These are phyloP conservation scores for Cephus cinctus DNA, from an alignment of 1,140 invertebrate genomes.

Conservation along the genomic window DNA sequence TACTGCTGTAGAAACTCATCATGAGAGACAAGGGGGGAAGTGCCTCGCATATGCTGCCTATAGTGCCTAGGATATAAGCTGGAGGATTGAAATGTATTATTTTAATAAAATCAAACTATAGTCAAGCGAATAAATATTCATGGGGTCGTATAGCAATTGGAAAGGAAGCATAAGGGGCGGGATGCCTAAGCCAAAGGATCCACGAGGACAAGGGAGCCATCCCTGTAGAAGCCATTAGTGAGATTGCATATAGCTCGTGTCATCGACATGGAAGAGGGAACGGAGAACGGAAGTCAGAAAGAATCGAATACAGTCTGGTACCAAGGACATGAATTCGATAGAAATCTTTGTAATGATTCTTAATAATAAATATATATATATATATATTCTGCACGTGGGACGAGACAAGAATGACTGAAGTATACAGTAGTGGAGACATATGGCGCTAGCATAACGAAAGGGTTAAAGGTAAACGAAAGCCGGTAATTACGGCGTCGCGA, in stretches of 20 bases:
- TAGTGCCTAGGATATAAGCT: too few relatives aligned
- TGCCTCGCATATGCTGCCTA: not conserved
- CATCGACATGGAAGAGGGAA: not conserved
- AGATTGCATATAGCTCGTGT: conserved; percentile 39
- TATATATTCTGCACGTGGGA: too few relatives aligned
- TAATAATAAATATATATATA: too few relatives aligned
- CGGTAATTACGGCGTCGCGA: conserved; percentile 27
- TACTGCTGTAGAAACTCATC: too few relatives aligned
- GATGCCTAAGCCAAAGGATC: conserved; percentile 11
- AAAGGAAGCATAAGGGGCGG: conserved; percentile 22
- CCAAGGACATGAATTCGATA: too few relatives aligned
- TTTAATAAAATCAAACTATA: conserved; percentile 49
- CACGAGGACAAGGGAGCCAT: conserved; percentile 36
- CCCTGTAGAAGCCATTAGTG: conserved; percentile 44
- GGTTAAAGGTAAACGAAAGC: too few relatives aligned
- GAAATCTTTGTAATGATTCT: too few relatives aligned
- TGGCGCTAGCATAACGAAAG: too few relatives aligned
- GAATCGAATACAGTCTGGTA: not conserved
- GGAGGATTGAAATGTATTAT: too few relatives aligned
- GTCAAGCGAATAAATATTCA: conserved; percentile 41
- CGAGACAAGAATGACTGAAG: too few relatives aligned
- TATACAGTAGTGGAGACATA: too few relatives aligned
- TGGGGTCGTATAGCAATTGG: conserved; percentile 15
- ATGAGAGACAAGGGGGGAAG: not conserved
- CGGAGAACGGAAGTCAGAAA: not conserved